phyloP scores from a whole-genome alignment of 2,797 vertebrate genomes.

The Sebastes nivosus region DNA sequence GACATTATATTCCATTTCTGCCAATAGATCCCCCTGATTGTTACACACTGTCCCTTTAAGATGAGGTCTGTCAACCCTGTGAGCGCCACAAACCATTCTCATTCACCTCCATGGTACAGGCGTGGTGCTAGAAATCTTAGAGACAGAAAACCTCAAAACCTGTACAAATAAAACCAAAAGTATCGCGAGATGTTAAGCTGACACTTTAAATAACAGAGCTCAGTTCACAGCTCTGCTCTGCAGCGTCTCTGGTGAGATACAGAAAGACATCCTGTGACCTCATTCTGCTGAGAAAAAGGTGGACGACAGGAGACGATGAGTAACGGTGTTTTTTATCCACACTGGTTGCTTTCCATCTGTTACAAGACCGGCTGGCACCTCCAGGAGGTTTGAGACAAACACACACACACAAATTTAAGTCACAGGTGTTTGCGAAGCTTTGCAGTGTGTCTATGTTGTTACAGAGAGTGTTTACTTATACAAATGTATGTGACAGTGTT shows the following conservation, averaged over 20 bases:
- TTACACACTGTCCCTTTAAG: too few species aligned
- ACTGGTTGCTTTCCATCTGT: conserved; percentile 45
- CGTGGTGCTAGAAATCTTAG: too few species aligned
- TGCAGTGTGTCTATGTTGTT: neutral
- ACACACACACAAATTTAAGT: neutral
- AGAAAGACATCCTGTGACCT: neutral
- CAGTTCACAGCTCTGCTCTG: neutral
- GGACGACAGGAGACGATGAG: conserved; percentile 36
- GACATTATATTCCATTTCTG: too few species aligned
- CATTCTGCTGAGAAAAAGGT: conserved; percentile 13
- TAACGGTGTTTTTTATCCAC: conserved; percentile 12
- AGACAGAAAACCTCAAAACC: too few species aligned
- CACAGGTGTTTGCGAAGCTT: neutral
- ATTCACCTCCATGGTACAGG: neutral
- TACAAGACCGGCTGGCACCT: conserved; percentile 42
- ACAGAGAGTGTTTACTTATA: neutral
- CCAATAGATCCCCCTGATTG: too few species aligned
- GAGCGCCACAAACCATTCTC: neutral
- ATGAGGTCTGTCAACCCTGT: neutral
- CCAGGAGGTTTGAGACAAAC: conserved; percentile 20
- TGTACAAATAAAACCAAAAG: too few species aligned
- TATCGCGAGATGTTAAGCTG: too few species aligned
- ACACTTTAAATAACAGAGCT: too few species aligned
- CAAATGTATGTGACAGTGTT: neutral
- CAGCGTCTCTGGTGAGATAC: neutral